Percentiles rank a stretch among this genome's conserved stretches.
Evolutionary conservation across 1,140 invertebrate species (phyloP).

Genomic region (Drosophila murphyi): DNA sequence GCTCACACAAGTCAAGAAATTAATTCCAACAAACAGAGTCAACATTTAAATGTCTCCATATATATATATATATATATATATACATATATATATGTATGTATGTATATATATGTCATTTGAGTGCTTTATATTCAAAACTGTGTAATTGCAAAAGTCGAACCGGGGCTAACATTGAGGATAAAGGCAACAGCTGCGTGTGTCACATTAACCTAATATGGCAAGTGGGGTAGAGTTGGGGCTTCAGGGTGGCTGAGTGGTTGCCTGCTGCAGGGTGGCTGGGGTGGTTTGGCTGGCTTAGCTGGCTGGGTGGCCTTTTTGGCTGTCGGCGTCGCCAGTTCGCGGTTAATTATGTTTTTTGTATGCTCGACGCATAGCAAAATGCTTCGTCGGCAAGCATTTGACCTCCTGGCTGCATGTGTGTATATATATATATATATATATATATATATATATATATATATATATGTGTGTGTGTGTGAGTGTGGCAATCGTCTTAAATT

Average conservation of each 20-base stretch:
- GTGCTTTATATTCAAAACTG: conserved; percentile 82
- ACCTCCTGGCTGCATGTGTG: conserved; percentile 36
- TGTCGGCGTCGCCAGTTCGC: conserved; percentile 55
- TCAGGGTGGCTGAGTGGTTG: conserved; percentile 11
- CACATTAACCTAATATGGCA: conserved; percentile 71
- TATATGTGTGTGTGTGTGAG: conserved; percentile 5
- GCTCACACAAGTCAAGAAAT: not conserved
- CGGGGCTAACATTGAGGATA: conserved; percentile 5
- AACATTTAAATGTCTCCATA: not conserved
- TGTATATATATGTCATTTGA: conserved; percentile 56
- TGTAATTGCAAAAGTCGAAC: conserved; percentile 77
- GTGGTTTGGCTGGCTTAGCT: conserved; percentile 14
- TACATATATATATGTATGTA: too few species aligned
- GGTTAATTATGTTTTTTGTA: conserved; percentile 82
- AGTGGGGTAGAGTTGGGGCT: not conserved
- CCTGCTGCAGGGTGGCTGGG: not conserved
- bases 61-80: too few species aligned
- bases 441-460: not conserved
- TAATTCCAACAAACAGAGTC: not conserved
- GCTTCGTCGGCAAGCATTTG: conserved; percentile 10
- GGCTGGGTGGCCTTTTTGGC: not conserved
- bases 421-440: not conserved
- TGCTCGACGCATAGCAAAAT: conserved; percentile 59
- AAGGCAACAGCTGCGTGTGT: conserved; percentile 69
- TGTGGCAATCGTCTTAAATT: conserved; percentile 78